Conservation (phyloP, 1,140 invertebrate species). For the Probaryconus sp. region DNA sequence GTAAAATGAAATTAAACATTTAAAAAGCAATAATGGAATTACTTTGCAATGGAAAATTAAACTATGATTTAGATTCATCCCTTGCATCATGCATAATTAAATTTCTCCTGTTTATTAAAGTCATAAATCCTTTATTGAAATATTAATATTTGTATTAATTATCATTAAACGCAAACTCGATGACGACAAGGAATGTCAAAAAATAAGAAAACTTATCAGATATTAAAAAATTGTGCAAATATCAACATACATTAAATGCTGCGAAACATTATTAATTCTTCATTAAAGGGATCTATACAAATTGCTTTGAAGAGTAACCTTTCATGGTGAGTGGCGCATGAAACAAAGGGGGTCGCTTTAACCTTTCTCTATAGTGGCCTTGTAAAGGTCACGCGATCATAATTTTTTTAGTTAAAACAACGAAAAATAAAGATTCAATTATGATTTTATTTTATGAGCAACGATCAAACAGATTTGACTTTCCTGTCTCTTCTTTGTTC, state of each 20-base stretch:
- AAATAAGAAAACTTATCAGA: not conserved
- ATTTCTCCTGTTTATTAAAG: no score
- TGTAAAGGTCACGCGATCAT: conserved; percentile 34
- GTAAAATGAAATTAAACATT: no score
- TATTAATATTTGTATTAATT: no score
- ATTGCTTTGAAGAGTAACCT: conserved; percentile 52
- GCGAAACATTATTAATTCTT: conserved; percentile 32
- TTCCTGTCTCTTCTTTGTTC: conserved; percentile 3
- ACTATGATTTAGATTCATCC: no score
- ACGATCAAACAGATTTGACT: not conserved
- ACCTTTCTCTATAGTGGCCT: conserved; percentile 31
- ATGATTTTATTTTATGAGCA: conserved; percentile 1
- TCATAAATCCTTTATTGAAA: no score
- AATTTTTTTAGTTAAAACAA: conserved; percentile 22
- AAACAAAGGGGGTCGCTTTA: conserved; percentile 47
- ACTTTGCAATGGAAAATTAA: no score
- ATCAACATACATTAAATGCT: conserved; percentile 9
- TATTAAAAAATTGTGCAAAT: conserved; percentile 17
- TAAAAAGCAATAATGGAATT: no score
- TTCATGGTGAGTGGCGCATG: conserved; percentile 36
- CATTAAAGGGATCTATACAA: conserved; percentile 44
- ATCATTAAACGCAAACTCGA: no score
- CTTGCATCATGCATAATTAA: no score
- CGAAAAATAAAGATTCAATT: not conserved
- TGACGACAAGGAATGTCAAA: not conserved